A percentile compares a stretch with the other conserved stretches of the same genome.
Conservation (phyloP, 2,888 invertebrate species). For the Apantesis nais region DNA sequence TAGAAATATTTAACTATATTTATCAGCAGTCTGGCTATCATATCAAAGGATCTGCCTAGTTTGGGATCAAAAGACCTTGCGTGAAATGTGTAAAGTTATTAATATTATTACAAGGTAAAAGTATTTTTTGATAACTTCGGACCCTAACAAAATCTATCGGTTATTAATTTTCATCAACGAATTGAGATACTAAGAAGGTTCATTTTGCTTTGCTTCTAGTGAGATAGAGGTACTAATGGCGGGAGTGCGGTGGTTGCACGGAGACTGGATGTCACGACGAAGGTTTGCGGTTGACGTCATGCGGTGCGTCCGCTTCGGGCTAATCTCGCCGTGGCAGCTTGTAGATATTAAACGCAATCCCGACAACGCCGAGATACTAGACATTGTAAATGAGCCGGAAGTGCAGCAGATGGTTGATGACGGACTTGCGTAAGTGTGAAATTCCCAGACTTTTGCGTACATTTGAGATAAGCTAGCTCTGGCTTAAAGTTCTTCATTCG, state of each 20-base stretch:
- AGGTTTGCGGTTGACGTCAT: slow-evolving; percentile 86
- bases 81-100: too few species aligned
- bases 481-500: background rate
- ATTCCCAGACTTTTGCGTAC: background rate
- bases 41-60: too few species aligned
- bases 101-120: too few species aligned
- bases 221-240: slow-evolving; percentile 93
- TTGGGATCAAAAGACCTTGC: too few species aligned
- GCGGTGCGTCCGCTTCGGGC: slow-evolving; percentile 90
- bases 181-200: background rate
- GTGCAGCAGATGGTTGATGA: slow-evolving; percentile 92
- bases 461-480: background rate
- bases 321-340: slow-evolving; percentile 92
- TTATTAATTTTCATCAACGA: background rate
- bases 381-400: slow-evolving; percentile 88
- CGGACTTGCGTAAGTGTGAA: slow-evolving; percentile 89
- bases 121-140: too few species aligned
- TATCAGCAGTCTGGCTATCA: too few species aligned
- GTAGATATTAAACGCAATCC: slow-evolving; percentile 91
- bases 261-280: slow-evolving; percentile 88
- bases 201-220: slow-evolving; percentile 43
- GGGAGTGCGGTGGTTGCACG: slow-evolving; percentile 91
- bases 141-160: background rate
- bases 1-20: too few species aligned
- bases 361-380: slow-evolving; percentile 89